Percentiles rank a stretch among this genome's conserved stretches.
Conservation (phyloP, 2,113 vertebrate species). For the Electrona antarctica region DNA sequence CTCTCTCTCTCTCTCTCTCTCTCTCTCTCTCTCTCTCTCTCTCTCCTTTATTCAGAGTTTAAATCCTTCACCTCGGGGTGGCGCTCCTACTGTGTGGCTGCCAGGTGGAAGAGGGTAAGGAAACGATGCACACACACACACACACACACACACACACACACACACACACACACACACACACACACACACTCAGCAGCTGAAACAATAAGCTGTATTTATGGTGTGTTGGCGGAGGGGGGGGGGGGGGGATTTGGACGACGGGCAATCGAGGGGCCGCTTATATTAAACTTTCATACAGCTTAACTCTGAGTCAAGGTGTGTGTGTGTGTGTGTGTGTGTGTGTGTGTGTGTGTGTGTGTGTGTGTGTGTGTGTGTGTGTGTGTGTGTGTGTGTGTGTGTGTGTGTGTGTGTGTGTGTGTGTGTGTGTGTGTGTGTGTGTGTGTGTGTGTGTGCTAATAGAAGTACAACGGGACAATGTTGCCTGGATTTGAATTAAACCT, state of each 20-base stretch:
- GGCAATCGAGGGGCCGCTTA: conserved; percentile 59
- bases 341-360: too few relatives aligned
- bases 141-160: conserved; percentile 72
- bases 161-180: conserved; percentile 68
- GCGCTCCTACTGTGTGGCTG: conserved; percentile 41
- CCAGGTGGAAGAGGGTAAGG: conserved; percentile 27
- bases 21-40: background rate
- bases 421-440: too few relatives aligned
- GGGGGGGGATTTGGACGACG: conserved; percentile 64
- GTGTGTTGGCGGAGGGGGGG: conserved; percentile 70
- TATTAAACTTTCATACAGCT: conserved; percentile 82
- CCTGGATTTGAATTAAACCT: too few relatives aligned
- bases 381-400: conserved; percentile 38
- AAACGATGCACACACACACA: conserved; percentile 59
- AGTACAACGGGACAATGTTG: too few relatives aligned
- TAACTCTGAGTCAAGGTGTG: conserved; percentile 78
- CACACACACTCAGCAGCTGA: conserved; percentile 71
- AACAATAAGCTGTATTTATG: conserved; percentile 82
- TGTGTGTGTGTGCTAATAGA: too few relatives aligned
- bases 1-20: background rate
- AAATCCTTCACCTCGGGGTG: conserved; percentile 75
- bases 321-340: too few relatives aligned
- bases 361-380: too few relatives aligned
- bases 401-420: too few relatives aligned
- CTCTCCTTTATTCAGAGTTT: conserved; percentile 55